Evolutionary conservation across 2,888 invertebrate species (phyloP), one percentile per base, ranked within the genome.

Genomic region (Theristus sp.): DNA sequence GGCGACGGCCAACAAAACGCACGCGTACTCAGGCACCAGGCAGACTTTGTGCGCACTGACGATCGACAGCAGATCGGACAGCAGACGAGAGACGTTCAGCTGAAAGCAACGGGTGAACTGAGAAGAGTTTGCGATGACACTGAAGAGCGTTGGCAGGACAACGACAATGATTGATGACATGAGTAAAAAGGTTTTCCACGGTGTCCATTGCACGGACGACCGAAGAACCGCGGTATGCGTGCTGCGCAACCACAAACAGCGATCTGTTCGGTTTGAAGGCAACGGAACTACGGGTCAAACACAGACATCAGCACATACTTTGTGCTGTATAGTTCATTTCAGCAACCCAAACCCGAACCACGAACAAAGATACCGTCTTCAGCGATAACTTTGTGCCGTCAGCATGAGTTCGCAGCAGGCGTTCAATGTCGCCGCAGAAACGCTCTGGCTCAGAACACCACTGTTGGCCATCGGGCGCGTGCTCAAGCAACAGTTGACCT

Each of bases 21-120:
- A 76, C 52, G 77, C 75, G 67, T 80, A 80, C 61, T 77, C 74
- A 49, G 77, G 76, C 66, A 79, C 79, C 63, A 80, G 73, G 61
- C 77, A 75, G 58, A 80, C 77, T 57, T 73, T 69, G 65, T 79
- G 74, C 49, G 70, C 69, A 54, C 75, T 72, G 66, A 78, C 73
- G 56, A 76, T 71, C 31, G 71, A 66, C 66, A 79, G 78, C 62
- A 80, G 74, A 64, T 76, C 73, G 22, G 73, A 71, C 66, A 80
- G 71, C 53, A 80, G 71, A 56, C 71, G 71, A 57, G 75, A 75
- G 62, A 78, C 75, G 65, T 77, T 74, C 61, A 79, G 68, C 78
- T 79, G 71, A 64, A 71, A 68, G 25, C 59, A n/a, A n/a, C n/a
- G n/a, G n/a, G n/a, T n/a, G n/a, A n/a, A n/a, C n/a, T n/a, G n/a